Conservation (phyloP, 2,113 vertebrate genomes). For the Hemibagrus wyckioides region DNA sequence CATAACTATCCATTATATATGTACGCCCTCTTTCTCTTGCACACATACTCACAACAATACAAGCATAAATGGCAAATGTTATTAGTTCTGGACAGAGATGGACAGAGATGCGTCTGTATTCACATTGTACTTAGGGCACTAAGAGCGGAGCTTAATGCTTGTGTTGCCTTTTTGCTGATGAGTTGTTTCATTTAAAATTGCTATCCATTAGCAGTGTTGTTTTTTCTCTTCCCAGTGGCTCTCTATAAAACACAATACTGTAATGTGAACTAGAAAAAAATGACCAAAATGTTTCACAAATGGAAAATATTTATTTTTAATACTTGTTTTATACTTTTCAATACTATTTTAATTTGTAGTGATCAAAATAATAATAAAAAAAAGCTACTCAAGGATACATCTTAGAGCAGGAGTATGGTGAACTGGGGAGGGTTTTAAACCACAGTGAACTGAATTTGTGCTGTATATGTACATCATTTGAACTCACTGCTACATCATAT, state of each 20-base stretch:
- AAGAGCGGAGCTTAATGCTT: not conserved
- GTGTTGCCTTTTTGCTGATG: not conserved
- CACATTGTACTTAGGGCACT: not conserved
- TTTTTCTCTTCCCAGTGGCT: not conserved
- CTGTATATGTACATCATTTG: not conserved
- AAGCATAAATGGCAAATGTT: not conserved
- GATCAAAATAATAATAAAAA: too few species aligned
- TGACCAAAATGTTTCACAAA: not conserved
- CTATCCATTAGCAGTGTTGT: not conserved
- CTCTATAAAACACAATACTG: not conserved
- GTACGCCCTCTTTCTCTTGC: not conserved
- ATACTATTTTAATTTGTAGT: too few species aligned
- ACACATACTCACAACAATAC: not conserved
- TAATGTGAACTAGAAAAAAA: not conserved
- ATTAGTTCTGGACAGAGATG: constrained; percentile 1
- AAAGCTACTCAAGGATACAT: not conserved
- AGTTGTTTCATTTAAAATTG: not conserved
- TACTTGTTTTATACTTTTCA: too few species aligned
- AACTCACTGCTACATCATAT: not conserved
- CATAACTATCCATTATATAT: not conserved
- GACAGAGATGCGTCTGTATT: not conserved
- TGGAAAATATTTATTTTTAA: not conserved
- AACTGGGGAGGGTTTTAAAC: not conserved
- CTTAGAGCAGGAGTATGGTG: not conserved
- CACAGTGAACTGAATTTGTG: not conserved